phyloP scores from a whole-genome alignment of 2,113 vertebrate species.

The human region GRCh38 chr2:172210501-172211000 shows the following conservation, averaged over 20 bases:
- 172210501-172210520: accelerated
- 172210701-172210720: not conserved
- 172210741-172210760: not conserved
- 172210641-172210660: not conserved
- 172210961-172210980: not conserved
- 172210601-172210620: not conserved
- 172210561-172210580: not conserved
- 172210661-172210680: not conserved
- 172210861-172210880: not conserved
- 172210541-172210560: not conserved
- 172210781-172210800: not conserved
- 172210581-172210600: not conserved
- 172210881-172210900: not conserved
- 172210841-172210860: not conserved
- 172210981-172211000: not conserved
- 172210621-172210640: not conserved
- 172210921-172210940: not conserved
- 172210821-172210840: not conserved
- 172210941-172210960: constrained; percentile 14
- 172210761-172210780: not conserved
- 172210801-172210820: not conserved
- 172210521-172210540: not conserved
- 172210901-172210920: not conserved
- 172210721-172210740: not conserved
- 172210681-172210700: not conserved